Base-by-base conservation (phyloP, 2,113 vertebrate genomes). In the Brachyistius frenatus region DNA sequence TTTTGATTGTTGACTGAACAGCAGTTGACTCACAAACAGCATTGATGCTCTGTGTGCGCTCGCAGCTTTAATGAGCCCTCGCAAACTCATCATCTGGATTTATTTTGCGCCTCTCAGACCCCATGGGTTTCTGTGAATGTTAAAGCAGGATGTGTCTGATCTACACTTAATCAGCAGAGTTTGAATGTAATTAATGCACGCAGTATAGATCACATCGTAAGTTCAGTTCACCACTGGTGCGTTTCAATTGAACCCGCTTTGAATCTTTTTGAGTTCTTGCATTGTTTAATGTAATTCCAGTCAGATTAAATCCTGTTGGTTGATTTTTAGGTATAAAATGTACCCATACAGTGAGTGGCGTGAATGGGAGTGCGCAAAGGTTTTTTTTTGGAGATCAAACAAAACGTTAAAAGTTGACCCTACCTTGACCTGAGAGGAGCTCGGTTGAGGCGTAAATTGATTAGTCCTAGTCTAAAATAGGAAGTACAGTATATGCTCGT, bases 81-180 rank as follows among this genome's bases (percentile, higher is more conserved):
- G 16, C 32, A 56, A 72, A 32, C 31, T 8, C 74, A 77, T 53
- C 64, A 63, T 73, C 39, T 73, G 16, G 47, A 39, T 72, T 74
- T 64, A 73, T 44, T 52, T 68, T 72, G 46, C 2, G 16, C 7
- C 5, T 66, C 66, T 77, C 2, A 14, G 30, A 55, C 13, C 44
- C 31, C 47, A 54, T 46, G 49, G 64, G 16, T 68, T 14, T 58
- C 66, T 30, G 11, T 46, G 16, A 60, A 52, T 74, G 35, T 57
- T 16, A 54, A 53, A 68, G 58, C 53, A 63, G 32, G 4, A 64
- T 0, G 0, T 1, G 1, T 53, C 35, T 32, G 62, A 76, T 64
- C 50, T 54, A 36, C 39, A 58, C 68, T 70, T 71, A 60, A 74
- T 76, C 46, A 76, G 10, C 35, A 65, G 55, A 37, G 62, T 81